Percentiles rank a stretch among this genome's conserved stretches.
Conservation (phyloP, 53 echinoderm and acorn worm species). For the Patiria pectinifera region DNA sequence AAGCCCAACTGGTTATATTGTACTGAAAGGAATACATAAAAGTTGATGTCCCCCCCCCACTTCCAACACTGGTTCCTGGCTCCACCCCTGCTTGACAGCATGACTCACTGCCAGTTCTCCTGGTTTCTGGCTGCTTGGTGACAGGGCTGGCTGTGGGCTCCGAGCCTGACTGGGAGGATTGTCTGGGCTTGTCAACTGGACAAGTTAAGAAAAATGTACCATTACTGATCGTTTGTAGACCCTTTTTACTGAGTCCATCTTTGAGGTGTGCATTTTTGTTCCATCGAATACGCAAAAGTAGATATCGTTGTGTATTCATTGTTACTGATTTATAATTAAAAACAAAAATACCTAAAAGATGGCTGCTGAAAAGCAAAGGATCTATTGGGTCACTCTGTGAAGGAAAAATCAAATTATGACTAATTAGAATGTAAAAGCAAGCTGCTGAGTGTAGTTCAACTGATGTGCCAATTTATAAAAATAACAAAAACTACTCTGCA, state of each 20-base stretch:
- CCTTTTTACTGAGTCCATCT: too few species aligned
- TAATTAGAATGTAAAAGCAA: background rate
- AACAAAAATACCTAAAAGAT: too few species aligned
- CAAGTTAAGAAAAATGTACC: background rate
- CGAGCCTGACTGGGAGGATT: slow-evolving; percentile 1
- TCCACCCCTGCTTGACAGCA: slow-evolving; percentile 28
- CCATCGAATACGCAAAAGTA: too few species aligned
- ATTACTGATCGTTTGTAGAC: background rate
- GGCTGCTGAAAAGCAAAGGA: too few species aligned
- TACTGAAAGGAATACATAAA: background rate
- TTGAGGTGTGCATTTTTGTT: too few species aligned
- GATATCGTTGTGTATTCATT: too few species aligned
- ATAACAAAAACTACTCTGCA: background rate
- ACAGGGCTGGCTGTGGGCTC: slow-evolving; percentile 31
- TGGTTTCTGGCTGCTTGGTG: slow-evolving; percentile 8
- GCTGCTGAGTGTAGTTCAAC: background rate
- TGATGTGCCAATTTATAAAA: background rate
- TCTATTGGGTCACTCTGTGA: too few species aligned
- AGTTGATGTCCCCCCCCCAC: background rate
- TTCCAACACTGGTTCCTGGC: slow-evolving; percentile 13
- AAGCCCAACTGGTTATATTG: background rate
- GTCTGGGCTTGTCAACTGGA: slow-evolving; percentile 44
- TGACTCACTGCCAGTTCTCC: slow-evolving; percentile 48
- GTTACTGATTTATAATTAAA: too few species aligned
- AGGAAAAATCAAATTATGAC: too few species aligned